Evolutionary conservation across 2,797 vertebrate species (phyloP).

Genomic region (Fundulus diaphanus): DNA sequence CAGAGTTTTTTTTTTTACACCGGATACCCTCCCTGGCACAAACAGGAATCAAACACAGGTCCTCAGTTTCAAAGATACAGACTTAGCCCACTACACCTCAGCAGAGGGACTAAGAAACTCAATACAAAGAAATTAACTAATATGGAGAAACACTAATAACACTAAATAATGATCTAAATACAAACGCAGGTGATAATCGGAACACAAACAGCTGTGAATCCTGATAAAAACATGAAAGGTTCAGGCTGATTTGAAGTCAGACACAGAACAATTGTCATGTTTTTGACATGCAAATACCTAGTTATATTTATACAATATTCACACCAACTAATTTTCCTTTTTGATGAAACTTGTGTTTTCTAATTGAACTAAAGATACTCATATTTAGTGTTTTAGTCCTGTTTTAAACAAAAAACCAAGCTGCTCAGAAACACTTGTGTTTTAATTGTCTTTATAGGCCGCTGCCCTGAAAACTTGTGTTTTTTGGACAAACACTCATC

Average conservation of each 20-base stretch:
- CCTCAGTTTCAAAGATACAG: no score
- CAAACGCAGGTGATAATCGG: neutral
- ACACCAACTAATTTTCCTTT: neutral
- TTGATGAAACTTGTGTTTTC: neutral
- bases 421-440: neutral
- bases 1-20: no score
- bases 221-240: neutral
- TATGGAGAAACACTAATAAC: neutral
- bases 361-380: no score
- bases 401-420: neutral
- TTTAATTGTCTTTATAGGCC: neutral
- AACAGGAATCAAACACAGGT: no score
- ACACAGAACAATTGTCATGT: neutral
- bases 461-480: neutral
- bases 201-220: neutral
- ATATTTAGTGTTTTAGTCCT: neutral
- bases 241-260: neutral
- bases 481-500: neutral
- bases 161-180: neutral
- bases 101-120: no score
- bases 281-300: neutral
- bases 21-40: no score
- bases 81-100: no score
- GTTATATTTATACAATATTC: neutral
- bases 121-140: no score